Base-by-base conservation (phyloP, 2,888 invertebrate species). In the Anoplius nigerrimus region DNA sequence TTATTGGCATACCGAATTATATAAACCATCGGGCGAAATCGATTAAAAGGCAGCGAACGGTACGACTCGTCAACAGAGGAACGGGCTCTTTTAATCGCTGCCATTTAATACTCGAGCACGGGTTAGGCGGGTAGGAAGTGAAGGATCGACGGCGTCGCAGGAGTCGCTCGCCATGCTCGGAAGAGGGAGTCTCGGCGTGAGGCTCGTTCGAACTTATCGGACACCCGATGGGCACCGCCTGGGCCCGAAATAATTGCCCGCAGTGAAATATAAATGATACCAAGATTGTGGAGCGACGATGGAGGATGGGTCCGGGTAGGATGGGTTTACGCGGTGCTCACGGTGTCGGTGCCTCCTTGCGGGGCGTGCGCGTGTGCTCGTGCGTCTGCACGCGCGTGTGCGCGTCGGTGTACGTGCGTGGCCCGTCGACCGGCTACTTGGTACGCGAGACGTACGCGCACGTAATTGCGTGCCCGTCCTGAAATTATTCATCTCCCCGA, bases 401-500 rank as follows among this genome's bases (percentile, higher is more conserved):
- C 43, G 60, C 60, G 66, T 66, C 69, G 71, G 67, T 64, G 63
- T 66, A 66, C 63, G 76, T 65, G 66, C 62, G 73, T 66, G 34
- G 81, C 77, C 76, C 76, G 79, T 72, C 74, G 81, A 78, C 77
- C 79, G 82, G 87, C 88, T 88, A 88, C 88, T 88, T 87, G 86
- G 87, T 88, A 88, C 87, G 87, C 88, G 86, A 87, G 86, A 86
- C 87, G 86, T 87, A 87, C 85, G 86, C 86, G 84, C 84, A 83
- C 83, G 86, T 88, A 88, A 88, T 88, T 88, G 87, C 88, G 87
- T 87, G 86, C 84, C 86, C 83, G 86, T 87, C 84, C 86, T 88
- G 87, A 88, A 88, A 88, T 88, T 88, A 88, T 88, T 88, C 88
- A 88, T 88, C 87, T 86, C 84, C 84, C 83, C 83, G 83, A 76